Base-by-base conservation (phyloP, 2,797 vertebrate species). In the Sphenopsis melanotis region DNA sequence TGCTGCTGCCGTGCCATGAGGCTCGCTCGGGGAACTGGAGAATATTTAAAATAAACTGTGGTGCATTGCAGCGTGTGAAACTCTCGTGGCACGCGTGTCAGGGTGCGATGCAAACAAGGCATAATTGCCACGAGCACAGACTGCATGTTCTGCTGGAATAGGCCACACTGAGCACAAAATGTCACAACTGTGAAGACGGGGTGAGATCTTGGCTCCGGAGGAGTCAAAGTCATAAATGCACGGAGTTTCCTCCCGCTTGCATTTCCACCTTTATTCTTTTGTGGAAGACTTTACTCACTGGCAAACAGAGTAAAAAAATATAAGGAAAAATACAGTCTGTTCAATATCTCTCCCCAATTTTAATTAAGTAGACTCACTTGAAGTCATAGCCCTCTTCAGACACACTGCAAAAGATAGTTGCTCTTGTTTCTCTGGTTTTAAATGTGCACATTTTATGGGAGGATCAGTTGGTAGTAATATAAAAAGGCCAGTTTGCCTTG, bases 61-160 rank as follows among this genome's bases (percentile, higher is more conserved):
- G 70, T 55, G 39, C 61, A 6, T 15, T 36, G 37, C 6, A 2
- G 59, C 11, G 59, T 8, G 19, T 80, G 81, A 82, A 84, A 46
- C 55, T 56, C 80, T 49, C 0, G 0, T 59, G 27, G 83, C 64
- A 15, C 10, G 3, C 17, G 66, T 83, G 75, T 37, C 53, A 53
- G 6, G 12, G 91, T 74, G 94, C 60, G 91, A 94, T 92, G 87
- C 93, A 93, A 96, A 93, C 92, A 92, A 49, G 78, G 64, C 88
- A 77, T 59, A 39, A 76, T 17, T 93, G 66, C 5, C 3, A 57
- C 24, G 15, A 87, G 74, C 74, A 63, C 90, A 94, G 86, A 57
- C 87, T 90, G 69, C 71, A 8, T 75, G 57, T 85, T 65, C 87
- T 77, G 64, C 65, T 94, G 71, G 64, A 94, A 83, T 6, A 41